A percentile compares a stretch with the other conserved stretches of the same genome.
These are phyloP conservation scores for Drosophila rhopaloa DNA, from an alignment of 1,140 invertebrate genomes.

Conservation along the genomic window DNA sequence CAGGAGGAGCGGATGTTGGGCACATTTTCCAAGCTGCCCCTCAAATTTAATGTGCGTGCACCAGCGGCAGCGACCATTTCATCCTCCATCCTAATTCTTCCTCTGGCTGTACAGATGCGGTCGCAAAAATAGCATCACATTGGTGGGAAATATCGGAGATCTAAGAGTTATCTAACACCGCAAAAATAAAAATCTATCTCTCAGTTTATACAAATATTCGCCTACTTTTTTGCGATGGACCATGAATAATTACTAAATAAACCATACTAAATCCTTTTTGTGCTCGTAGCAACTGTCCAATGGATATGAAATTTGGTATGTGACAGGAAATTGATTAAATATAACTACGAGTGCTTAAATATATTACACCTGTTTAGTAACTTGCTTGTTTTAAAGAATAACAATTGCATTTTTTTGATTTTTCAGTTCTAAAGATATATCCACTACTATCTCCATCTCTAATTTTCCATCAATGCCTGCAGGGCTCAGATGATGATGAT, in stretches of 20 bases:
- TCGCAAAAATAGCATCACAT: not conserved
- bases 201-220: no score
- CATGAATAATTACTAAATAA: not conserved
- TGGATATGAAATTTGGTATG: not conserved
- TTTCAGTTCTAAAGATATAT: not conserved
- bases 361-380: no score
- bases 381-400: not conserved
- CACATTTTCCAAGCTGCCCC: slow-evolving; percentile 65
- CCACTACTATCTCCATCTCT: not conserved
- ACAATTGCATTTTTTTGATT: not conserved
- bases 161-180: no score
- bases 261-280: not conserved
- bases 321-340: not conserved
- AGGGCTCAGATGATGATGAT: slow-evolving; percentile 47
- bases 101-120: slow-evolving; percentile 11
- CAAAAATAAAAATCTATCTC: not conserved
- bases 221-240: no score
- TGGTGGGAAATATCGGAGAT: no score
- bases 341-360: no score
- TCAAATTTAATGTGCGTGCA: slow-evolving; percentile 45
- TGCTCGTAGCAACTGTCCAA: not conserved
- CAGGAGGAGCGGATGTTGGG: slow-evolving; percentile 65
- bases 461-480: slow-evolving; percentile 34
- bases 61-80: slow-evolving; percentile 1
- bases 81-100: slow-evolving; percentile 26